Evolutionary conservation across 2,113 vertebrate genomes (phyloP).

Genomic region (Cynocephalus volans): DNA sequence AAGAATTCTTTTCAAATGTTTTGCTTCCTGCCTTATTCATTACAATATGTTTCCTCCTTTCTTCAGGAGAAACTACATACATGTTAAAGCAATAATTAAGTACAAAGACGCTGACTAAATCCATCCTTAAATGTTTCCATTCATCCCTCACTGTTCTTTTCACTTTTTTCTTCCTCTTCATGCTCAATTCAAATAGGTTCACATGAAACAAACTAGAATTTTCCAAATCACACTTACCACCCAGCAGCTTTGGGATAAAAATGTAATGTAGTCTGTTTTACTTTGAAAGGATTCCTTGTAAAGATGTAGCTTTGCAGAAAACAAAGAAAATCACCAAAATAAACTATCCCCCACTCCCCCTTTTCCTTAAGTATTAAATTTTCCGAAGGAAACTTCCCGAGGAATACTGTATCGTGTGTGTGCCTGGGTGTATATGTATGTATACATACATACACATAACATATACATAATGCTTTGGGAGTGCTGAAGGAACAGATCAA

Average conservation of each 20-base stretch:
- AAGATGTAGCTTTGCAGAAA: conserved; percentile 43
- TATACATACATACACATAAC: no score
- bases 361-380: conserved; percentile 57
- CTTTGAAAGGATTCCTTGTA: conserved; percentile 59
- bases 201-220: conserved; percentile 43
- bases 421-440: neutral
- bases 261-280: conserved; percentile 42
- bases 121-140: neutral
- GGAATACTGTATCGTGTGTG: neutral
- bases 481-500: neutral
- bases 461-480: neutral
- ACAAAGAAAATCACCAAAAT: conserved; percentile 58
- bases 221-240: conserved; percentile 12
- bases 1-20: neutral
- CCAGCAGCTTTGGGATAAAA: conserved; percentile 63
- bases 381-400: neutral
- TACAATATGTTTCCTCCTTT: neutral
- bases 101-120: neutral
- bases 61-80: neutral
- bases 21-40: neutral
- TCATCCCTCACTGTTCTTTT: neutral
- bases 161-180: neutral
- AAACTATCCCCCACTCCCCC: neutral
- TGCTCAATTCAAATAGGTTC: neutral
- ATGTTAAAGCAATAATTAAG: neutral